Evolutionary conservation across 2,797 vertebrate species (phyloP).

Genomic region (Pyrocephalus nanus): DNA sequence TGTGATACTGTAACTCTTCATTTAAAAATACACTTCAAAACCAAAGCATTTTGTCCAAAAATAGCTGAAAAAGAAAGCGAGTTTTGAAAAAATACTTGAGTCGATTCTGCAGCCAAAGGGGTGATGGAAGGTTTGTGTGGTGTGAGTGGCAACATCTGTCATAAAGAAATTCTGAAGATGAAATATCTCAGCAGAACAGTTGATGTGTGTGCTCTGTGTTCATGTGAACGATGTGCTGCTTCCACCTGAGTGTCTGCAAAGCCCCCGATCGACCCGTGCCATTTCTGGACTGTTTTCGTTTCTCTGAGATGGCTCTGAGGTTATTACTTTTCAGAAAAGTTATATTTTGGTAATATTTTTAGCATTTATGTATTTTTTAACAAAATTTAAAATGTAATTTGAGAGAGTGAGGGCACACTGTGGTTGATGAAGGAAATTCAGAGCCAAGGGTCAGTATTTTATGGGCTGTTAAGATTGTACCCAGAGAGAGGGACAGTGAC

Average conservation of each 20-base stretch:
- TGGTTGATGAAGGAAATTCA: background rate
- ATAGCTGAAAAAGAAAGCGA: background rate
- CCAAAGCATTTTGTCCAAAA: background rate
- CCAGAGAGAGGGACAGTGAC: background rate
- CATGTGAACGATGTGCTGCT: background rate
- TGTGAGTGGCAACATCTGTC: background rate
- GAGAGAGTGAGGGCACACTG: rapidly evolving
- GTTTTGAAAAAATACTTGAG: background rate
- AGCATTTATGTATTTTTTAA: background rate
- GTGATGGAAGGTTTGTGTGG: background rate
- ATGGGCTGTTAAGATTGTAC: rapidly evolving
- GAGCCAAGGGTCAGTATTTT: background rate
- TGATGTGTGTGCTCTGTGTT: background rate
- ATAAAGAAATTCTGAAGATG: background rate
- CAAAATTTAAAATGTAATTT: background rate
- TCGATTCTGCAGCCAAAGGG: background rate
- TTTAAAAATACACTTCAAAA: background rate
- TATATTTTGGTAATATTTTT: background rate
- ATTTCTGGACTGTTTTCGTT: background rate
- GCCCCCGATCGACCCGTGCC: background rate
- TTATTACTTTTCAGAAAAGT: background rate
- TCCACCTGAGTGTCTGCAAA: background rate
- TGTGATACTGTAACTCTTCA: background rate
- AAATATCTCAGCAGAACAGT: background rate
- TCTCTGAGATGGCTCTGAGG: background rate